These are phyloP conservation scores for Alouatta palliata DNA, from an alignment of 2,113 vertebrate genomes.

Conservation along the genomic window DNA sequence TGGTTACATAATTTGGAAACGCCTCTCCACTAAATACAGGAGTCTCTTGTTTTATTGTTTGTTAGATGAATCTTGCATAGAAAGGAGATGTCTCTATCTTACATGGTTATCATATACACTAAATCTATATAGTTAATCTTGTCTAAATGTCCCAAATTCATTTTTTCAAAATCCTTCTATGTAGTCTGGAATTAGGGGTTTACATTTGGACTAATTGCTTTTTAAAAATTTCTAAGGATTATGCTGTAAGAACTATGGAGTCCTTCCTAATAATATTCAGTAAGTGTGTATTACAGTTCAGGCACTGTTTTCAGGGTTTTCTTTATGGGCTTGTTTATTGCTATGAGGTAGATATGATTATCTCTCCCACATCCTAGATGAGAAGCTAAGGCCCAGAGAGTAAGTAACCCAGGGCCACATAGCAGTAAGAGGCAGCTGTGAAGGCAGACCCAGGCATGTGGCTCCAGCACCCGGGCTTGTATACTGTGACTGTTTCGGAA, in stretches of 20 bases:
- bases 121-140: not conserved
- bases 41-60: not conserved
- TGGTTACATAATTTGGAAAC: not conserved
- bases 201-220: not conserved
- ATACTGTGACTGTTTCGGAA: not conserved
- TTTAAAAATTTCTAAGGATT: too few relatives aligned
- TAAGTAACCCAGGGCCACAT: not conserved
- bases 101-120: too few relatives aligned
- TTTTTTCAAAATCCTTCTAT: conserved; percentile 1
- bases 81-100: not conserved
- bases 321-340: not conserved
- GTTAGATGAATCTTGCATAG: not conserved
- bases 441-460: not conserved
- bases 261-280: not conserved
- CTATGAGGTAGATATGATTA: not conserved
- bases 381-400: not conserved
- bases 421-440: not conserved
- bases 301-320: not conserved
- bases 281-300: not conserved
- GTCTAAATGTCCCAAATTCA: conserved; percentile 18
- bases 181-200: not conserved
- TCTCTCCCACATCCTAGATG: not conserved
- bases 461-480: too few relatives aligned
- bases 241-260: too few relatives aligned
- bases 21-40: not conserved